These are phyloP conservation scores for Pseudocheirus occidentalis DNA, from an alignment of 2,797 vertebrate genomes.

Conservation along the genomic window DNA sequence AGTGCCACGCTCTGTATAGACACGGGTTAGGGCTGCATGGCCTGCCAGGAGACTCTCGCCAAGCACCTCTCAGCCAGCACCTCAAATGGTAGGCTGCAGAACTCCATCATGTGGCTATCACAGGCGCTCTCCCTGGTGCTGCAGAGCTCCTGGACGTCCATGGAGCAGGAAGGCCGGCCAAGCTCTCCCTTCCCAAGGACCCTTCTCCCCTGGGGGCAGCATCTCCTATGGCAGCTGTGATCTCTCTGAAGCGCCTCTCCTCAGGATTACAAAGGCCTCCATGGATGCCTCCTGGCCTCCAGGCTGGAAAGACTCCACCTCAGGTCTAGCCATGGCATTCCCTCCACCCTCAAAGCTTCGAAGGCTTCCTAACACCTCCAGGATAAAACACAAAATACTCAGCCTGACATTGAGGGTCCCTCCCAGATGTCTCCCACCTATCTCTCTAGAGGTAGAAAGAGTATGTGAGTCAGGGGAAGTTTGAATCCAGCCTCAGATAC, in stretches of 20 bases:
- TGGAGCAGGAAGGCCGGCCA: accelerated
- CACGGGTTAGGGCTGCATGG: accelerated
- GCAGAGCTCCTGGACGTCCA: too few relatives aligned
- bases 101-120: neutral
- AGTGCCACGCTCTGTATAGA: neutral
- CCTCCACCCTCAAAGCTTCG: neutral
- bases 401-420: too few relatives aligned
- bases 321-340: neutral
- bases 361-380: neutral
- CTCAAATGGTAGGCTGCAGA: neutral
- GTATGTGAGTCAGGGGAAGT: neutral
- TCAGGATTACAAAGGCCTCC: too few relatives aligned
- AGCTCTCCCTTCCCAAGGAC: neutral
- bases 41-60: neutral
- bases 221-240: neutral
- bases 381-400: neutral
- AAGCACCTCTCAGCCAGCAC: neutral
- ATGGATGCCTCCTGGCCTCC: too few relatives aligned
- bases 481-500: neutral
- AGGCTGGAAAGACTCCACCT: too few relatives aligned
- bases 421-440: too few relatives aligned
- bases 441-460: neutral
- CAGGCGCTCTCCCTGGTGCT: neutral
- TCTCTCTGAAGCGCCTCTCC: neutral
- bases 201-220: neutral